A percentile compares a stretch with the other conserved stretches of the same genome.
phyloP scores from a whole-genome alignment of 1,140 invertebrate species.

The Heliconius himera region DNA sequence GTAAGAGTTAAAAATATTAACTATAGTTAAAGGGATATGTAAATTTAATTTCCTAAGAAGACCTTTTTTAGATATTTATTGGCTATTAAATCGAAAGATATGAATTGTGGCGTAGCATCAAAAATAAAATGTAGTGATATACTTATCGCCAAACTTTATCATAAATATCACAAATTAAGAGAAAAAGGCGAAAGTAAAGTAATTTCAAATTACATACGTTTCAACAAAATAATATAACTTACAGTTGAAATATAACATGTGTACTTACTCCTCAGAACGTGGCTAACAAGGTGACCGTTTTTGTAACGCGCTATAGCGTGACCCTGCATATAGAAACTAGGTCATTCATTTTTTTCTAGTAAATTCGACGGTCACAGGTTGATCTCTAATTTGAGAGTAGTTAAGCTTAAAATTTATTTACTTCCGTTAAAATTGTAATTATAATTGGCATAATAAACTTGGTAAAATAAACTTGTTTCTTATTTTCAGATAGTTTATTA shows the following conservation, averaged over 20 bases:
- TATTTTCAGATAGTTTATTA: no score
- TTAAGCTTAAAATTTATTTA: background rate
- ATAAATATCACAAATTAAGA: no score
- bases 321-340: conserved; percentile 27
- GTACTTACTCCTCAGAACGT: background rate
- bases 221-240: background rate
- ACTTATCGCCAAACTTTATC: no score
- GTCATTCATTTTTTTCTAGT: conserved; percentile 13
- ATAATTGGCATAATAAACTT: background rate
- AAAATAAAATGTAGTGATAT: no score
- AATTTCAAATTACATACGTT: background rate
- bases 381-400: background rate
- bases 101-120: no score
- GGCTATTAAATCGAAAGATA: no score
- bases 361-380: background rate
- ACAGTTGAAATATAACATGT: background rate
- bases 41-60: no score
- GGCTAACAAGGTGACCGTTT: conserved; percentile 12
- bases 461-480: no score
- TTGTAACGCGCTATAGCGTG: conserved; percentile 22
- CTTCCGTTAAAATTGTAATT: background rate
- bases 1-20: no score
- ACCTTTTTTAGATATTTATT: no score
- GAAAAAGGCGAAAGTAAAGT: no score
- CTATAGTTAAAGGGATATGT: no score